These are phyloP conservation scores for Cybosia mesomella DNA, from an alignment of 2,888 invertebrate species.

Conservation along the genomic window DNA sequence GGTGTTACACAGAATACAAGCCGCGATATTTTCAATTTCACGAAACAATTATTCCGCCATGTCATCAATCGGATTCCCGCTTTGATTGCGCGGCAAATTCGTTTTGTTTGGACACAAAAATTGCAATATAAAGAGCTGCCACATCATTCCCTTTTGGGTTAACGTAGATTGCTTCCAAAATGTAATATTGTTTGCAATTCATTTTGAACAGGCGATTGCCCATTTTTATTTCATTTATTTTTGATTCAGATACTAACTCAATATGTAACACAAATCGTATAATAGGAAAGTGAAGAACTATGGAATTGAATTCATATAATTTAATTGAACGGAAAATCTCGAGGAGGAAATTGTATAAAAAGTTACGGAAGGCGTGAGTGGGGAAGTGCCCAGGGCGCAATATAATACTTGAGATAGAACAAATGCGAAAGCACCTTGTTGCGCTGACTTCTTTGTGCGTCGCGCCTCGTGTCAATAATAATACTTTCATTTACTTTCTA, in stretches of 20 bases:
- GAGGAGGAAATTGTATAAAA: slow-evolving; percentile 74
- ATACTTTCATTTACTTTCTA: slow-evolving; percentile 63
- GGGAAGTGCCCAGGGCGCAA: slow-evolving; percentile 72
- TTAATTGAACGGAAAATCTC: slow-evolving; percentile 78
- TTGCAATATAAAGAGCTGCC: slow-evolving; percentile 87
- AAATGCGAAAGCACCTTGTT: slow-evolving; percentile 74
- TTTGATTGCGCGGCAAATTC: slow-evolving; percentile 87
- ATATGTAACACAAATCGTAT: slow-evolving; percentile 67
- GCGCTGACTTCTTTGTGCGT: slow-evolving; percentile 66
- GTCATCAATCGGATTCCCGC: slow-evolving; percentile 87
- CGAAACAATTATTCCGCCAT: slow-evolving; percentile 87
- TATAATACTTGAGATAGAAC: slow-evolving; percentile 77
- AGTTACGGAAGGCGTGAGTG: slow-evolving; percentile 71
- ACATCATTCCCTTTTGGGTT: slow-evolving; percentile 87
- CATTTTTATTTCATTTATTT: slow-evolving; percentile 79
- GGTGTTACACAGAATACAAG: slow-evolving; percentile 76
- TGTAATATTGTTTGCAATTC: slow-evolving; percentile 86
- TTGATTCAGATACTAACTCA: slow-evolving; percentile 75
- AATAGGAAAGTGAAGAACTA: slow-evolving; percentile 69
- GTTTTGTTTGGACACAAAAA: slow-evolving; percentile 87
- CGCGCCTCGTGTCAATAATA: slow-evolving; percentile 66
- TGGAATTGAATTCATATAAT: slow-evolving; percentile 75
- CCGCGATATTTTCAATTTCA: slow-evolving; percentile 85
- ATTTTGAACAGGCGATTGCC: slow-evolving; percentile 83
- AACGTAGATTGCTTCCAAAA: slow-evolving; percentile 86